Percentiles rank a stretch among this genome's conserved stretches.
These are phyloP conservation scores for Epinotia nisella DNA, from an alignment of 2,888 invertebrate species.

Conservation along the genomic window DNA sequence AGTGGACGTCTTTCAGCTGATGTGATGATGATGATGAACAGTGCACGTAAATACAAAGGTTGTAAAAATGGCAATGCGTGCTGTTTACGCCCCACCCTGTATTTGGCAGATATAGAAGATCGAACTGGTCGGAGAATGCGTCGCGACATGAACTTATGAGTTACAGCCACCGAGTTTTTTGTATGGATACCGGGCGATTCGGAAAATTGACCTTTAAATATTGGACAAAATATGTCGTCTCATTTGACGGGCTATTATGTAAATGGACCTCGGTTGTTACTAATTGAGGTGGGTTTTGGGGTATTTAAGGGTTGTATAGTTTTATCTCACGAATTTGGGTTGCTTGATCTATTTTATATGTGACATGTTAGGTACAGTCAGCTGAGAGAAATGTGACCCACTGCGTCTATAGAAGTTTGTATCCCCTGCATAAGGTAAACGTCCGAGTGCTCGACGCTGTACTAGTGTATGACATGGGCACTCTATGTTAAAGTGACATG, in stretches of 20 bases:
- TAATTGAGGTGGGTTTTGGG: conserved; percentile 34
- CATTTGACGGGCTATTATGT: conserved; percentile 32
- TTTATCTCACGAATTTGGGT: neutral
- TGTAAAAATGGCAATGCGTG: neutral
- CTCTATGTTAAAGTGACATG: too few species aligned
- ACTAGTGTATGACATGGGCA: too few species aligned
- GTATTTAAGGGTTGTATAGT: conserved; percentile 9
- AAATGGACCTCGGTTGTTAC: conserved; percentile 26
- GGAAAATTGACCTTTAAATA: conserved; percentile 58
- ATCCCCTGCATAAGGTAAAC: too few species aligned
- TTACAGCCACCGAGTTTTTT: conserved; percentile 69
- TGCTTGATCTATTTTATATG: too few species aligned
- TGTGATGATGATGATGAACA: too few species aligned
- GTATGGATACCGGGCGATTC: conserved; percentile 56
- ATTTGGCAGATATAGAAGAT: conserved; percentile 58
- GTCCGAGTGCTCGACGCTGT: too few species aligned
- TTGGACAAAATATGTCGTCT: conserved; percentile 31
- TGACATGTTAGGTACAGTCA: too few species aligned
- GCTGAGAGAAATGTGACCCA: too few species aligned
- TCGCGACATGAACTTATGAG: conserved; percentile 79
- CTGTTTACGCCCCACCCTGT: conserved; percentile 53
- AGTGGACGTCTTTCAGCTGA: too few species aligned
- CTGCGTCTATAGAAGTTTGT: too few species aligned
- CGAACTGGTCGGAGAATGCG: conserved; percentile 70
- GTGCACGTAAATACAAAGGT: too few species aligned